These are phyloP conservation scores for Teleogryllus oceanicus DNA, from an alignment of 2,888 invertebrate species.

Conservation along the genomic window DNA sequence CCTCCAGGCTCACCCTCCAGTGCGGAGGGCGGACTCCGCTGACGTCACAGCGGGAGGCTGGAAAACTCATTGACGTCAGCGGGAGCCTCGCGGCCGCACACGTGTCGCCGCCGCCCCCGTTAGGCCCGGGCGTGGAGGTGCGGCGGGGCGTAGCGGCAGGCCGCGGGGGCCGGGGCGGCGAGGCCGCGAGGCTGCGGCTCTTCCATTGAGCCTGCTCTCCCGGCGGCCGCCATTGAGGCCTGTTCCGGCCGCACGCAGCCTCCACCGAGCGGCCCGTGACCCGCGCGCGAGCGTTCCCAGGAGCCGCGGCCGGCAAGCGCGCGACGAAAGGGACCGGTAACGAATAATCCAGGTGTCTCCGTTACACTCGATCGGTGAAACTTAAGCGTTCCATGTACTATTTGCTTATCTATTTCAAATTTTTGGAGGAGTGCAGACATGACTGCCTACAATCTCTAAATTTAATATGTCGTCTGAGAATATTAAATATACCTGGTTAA, in stretches of 20 bases:
- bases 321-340: too few relatives aligned
- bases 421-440: too few relatives aligned
- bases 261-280: background rate
- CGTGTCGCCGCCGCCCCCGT: background rate
- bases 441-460: too few relatives aligned
- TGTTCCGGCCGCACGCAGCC: background rate
- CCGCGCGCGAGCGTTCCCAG: too few relatives aligned
- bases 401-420: too few relatives aligned
- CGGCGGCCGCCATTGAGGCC: background rate
- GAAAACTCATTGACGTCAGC: conserved; percentile 21
- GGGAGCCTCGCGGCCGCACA: conserved; percentile 18
- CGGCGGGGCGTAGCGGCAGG: background rate
- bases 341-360: too few relatives aligned
- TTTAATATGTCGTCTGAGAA: too few relatives aligned
- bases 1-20: background rate
- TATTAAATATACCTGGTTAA: too few relatives aligned
- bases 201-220: background rate
- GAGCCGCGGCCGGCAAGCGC: too few relatives aligned
- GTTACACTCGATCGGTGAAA: too few relatives aligned
- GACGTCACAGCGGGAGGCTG: background rate
- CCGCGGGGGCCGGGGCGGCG: background rate
- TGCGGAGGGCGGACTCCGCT: background rate
- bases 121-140: background rate
- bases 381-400: too few relatives aligned
- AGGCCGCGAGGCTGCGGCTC: background rate